Conservation (phyloP, 2,113 vertebrate species). For the human (Homo sapiens) region DNA sequence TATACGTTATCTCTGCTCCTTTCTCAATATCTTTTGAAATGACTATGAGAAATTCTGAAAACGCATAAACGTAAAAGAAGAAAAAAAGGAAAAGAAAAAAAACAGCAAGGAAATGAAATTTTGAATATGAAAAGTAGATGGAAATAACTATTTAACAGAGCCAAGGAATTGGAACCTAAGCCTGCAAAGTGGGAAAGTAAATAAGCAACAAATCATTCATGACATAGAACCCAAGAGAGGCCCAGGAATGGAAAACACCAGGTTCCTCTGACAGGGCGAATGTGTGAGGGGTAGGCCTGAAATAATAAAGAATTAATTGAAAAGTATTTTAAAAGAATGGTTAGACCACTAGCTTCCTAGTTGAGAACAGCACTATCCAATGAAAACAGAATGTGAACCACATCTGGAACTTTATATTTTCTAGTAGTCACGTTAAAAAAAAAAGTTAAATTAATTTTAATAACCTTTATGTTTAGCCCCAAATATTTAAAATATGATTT, state of each 20-base stretch:
- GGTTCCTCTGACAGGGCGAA: neutral
- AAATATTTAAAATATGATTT: neutral
- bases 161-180: constrained; percentile 25
- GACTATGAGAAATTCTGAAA: neutral
- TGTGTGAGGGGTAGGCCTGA: neutral
- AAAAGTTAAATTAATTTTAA: neutral
- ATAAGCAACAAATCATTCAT: neutral
- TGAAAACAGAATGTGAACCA: neutral
- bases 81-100: neutral
- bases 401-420: neutral
- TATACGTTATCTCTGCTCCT: neutral
- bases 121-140: neutral
- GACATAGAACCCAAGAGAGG: constrained; percentile 3
- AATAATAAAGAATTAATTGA: neutral
- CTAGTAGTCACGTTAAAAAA: neutral
- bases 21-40: neutral
- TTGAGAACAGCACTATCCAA: neutral
- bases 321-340: neutral
- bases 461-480: neutral
- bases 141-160: neutral
- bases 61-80: neutral
- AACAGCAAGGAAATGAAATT: neutral
- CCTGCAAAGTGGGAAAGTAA: neutral
- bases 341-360: neutral
- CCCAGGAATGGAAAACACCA: neutral